Percentiles rank a stretch among this genome's conserved stretches.
Evolutionary conservation across 2,797 vertebrate genomes (phyloP).

Genomic region (Adelosebastes latens): DNA sequence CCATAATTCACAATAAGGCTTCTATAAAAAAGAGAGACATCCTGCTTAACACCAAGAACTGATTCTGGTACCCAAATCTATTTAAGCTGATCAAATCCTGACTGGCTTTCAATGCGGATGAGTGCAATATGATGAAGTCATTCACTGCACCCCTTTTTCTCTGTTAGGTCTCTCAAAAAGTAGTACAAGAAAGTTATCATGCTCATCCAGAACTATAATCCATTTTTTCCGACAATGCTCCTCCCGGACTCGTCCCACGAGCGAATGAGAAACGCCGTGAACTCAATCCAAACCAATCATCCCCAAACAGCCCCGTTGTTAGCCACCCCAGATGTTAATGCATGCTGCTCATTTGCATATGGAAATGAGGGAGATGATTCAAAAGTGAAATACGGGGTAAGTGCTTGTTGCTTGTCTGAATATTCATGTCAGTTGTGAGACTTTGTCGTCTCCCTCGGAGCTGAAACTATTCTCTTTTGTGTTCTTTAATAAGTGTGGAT

Average conservation of each 20-base stretch:
- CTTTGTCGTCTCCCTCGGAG: conserved; percentile 25
- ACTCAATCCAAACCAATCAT: conserved; percentile 58
- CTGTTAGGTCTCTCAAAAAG: conserved; percentile 31
- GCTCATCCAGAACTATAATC: conserved; percentile 42
- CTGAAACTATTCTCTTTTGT: conserved; percentile 45
- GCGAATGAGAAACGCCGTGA: conserved; percentile 37
- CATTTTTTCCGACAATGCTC: conserved; percentile 38
- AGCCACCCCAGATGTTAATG: conserved; percentile 52
- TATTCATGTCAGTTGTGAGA: conserved; percentile 21
- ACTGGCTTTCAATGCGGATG: conserved; percentile 37
- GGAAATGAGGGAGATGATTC: conserved; percentile 63
- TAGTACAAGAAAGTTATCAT: conserved; percentile 34
- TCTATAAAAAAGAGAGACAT: neutral
- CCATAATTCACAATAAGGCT: conserved; percentile 21
- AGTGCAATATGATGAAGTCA: conserved; percentile 26
- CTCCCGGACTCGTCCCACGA: conserved; percentile 12
- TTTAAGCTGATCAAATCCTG: conserved; percentile 48
- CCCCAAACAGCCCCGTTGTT: conserved; percentile 40
- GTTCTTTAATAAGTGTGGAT: conserved; percentile 34
- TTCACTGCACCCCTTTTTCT: conserved; percentile 9
- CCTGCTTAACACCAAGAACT: conserved; percentile 21
- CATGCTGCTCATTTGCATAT: conserved; percentile 68
- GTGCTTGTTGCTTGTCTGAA: conserved; percentile 24
- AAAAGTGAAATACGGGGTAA: conserved; percentile 55
- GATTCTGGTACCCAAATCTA: conserved; percentile 39